Percentiles rank a stretch among this genome's conserved stretches.
These are phyloP conservation scores for Nemotelus pantherinus DNA, from an alignment of 2,888 invertebrate species.

Conservation along the genomic window DNA sequence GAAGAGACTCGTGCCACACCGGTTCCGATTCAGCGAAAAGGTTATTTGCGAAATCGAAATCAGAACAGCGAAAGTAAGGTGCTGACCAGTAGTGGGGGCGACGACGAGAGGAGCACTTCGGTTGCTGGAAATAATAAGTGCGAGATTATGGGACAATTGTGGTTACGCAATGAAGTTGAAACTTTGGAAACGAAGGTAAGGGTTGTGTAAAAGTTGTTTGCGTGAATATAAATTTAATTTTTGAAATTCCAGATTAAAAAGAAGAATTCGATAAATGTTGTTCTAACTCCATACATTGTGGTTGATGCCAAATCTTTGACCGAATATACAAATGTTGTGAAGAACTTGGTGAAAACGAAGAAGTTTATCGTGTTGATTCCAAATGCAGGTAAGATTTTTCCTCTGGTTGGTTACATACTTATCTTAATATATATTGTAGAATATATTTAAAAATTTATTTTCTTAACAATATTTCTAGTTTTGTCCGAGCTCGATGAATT, in stretches of 20 bases:
- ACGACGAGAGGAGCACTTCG: constrained; percentile 62
- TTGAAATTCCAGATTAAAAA: constrained; percentile 43
- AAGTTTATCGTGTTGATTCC: constrained; percentile 91
- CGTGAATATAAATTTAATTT: background rate
- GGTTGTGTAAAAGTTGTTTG: background rate
- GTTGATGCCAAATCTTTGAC: constrained; percentile 85
- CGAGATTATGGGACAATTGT: constrained; percentile 83
- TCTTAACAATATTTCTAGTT: constrained; percentile 69
- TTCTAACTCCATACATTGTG: constrained; percentile 87
- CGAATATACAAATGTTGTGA: constrained; percentile 79
- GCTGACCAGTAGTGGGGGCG: constrained; percentile 61
- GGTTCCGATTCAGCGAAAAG: constrained; percentile 56
- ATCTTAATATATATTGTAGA: background rate
- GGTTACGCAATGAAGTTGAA: constrained; percentile 88
- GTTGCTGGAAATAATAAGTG: constrained; percentile 57
- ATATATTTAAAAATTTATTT: background rate
- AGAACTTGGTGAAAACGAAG: constrained; percentile 81
- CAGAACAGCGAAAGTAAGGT: constrained; percentile 56
- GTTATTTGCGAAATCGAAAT: constrained; percentile 61
- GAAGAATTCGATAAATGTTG: constrained; percentile 53
- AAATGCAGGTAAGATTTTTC: constrained; percentile 75
- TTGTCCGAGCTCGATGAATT: constrained; percentile 88
- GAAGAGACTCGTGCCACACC: constrained; percentile 59
- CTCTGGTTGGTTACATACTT: no score
- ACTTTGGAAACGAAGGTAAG: constrained; percentile 81